Evolutionary conservation across 2,797 vertebrate species (phyloP).

Genomic region (Onychomys arenicola): DNA sequence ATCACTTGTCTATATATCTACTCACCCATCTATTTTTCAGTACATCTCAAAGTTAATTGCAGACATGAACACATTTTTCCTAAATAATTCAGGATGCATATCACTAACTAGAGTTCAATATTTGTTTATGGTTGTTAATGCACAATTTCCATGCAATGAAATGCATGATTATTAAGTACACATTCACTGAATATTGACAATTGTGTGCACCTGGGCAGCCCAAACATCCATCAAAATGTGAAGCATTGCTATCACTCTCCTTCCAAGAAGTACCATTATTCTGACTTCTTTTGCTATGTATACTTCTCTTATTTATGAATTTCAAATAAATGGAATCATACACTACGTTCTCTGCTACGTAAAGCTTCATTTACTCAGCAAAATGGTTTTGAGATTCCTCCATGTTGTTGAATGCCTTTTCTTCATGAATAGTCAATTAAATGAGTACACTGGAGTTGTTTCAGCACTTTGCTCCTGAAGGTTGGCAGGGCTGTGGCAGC

Average conservation of each 20-base stretch:
- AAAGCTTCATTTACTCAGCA: constrained; percentile 36
- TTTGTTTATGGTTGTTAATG: constrained; percentile 54
- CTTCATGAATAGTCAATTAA: constrained; percentile 1
- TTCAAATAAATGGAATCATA: background rate
- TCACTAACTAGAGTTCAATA: constrained; percentile 31
- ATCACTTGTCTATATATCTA: background rate
- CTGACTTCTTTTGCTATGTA: background rate
- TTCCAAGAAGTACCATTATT: background rate
- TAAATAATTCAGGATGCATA: constrained; percentile 54
- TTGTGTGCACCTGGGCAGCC: background rate
- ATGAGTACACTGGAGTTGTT: background rate
- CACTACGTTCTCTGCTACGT: background rate
- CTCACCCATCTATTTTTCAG: background rate
- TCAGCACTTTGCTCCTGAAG: background rate
- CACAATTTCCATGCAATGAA: constrained; percentile 29
- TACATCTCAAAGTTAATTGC: constrained; percentile 15
- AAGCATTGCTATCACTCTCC: background rate
- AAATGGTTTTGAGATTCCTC: constrained; percentile 37
- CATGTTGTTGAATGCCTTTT: constrained; percentile 28
- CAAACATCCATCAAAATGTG: background rate
- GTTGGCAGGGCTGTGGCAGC: background rate
- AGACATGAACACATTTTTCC: constrained; percentile 14
- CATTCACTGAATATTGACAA: constrained; percentile 19
- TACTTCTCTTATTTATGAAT: constrained; percentile 39
- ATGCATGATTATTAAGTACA: constrained; percentile 6